These are phyloP conservation scores for Eurypyga helias DNA, from an alignment of 2,113 vertebrate species.

Conservation along the genomic window DNA sequence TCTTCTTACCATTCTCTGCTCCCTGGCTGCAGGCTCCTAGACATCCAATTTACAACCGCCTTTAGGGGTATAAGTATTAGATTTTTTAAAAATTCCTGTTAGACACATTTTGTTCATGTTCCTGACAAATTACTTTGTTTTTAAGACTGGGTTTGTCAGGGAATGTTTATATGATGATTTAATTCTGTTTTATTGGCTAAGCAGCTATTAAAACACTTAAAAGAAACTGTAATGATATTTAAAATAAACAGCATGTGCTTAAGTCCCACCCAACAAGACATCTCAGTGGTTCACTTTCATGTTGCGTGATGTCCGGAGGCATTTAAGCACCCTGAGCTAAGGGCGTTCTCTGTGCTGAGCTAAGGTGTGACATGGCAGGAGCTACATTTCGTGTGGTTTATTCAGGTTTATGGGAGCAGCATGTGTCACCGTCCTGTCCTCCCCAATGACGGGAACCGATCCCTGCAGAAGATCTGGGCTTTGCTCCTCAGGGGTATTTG, in stretches of 20 bases:
- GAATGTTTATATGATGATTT: neutral
- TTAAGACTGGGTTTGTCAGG: neutral
- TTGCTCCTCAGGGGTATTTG: no score
- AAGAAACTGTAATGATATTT: neutral
- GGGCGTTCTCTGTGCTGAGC: neutral
- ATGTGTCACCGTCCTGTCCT: accelerated
- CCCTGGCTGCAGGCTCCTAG: neutral
- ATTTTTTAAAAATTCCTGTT: neutral
- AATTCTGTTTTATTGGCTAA: neutral
- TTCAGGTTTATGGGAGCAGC: neutral
- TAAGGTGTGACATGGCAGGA: no score
- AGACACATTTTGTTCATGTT: neutral
- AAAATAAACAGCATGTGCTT: neutral
- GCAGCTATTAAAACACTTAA: neutral
- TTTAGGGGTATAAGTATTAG: no score
- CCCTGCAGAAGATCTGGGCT: neutral
- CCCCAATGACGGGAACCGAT: accelerated
- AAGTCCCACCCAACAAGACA: neutral
- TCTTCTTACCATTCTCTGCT: neutral
- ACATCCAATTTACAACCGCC: neutral
- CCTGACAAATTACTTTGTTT: neutral
- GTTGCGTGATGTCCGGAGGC: accelerated
- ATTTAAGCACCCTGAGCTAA: neutral
- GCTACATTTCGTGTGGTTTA: accelerated
- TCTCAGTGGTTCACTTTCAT: accelerated